These are phyloP conservation scores for Prunella fulvescens DNA, from an alignment of 2,113 vertebrate genomes.

Conservation along the genomic window DNA sequence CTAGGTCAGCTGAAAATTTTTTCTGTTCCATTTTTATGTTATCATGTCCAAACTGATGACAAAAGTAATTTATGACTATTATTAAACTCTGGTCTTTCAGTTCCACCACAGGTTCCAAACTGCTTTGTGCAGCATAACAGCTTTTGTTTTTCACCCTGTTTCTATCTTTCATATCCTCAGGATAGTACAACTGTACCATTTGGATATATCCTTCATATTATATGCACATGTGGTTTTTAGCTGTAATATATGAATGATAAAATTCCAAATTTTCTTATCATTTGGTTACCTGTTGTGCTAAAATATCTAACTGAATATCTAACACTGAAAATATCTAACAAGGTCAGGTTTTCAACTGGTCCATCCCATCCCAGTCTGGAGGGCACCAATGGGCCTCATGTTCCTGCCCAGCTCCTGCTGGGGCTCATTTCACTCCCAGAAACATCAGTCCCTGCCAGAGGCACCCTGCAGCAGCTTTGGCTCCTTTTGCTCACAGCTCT, in stretches of 20 bases:
- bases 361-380: neutral
- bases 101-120: neutral
- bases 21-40: neutral
- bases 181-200: too few species aligned
- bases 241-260: neutral
- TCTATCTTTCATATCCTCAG: neutral
- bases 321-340: neutral
- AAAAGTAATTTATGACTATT: neutral
- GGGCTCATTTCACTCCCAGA: neutral
- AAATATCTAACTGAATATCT: too few species aligned
- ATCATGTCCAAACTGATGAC: neutral
- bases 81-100: neutral
- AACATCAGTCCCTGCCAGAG: neutral
- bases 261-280: neutral
- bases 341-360: rapidly evolving
- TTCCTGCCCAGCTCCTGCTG: neutral
- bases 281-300: neutral
- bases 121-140: neutral
- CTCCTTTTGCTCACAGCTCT: neutral
- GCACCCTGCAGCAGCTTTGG: rapidly evolving
- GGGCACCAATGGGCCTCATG: neutral
- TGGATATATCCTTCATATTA: neutral
- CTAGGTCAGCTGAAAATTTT: neutral
- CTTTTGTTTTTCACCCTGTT: neutral
- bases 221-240: neutral